Percentiles rank a stretch among this genome's conserved stretches.
Conservation (phyloP, 2,113 vertebrate species). For the Balaenoptera acutorostrata region DNA sequence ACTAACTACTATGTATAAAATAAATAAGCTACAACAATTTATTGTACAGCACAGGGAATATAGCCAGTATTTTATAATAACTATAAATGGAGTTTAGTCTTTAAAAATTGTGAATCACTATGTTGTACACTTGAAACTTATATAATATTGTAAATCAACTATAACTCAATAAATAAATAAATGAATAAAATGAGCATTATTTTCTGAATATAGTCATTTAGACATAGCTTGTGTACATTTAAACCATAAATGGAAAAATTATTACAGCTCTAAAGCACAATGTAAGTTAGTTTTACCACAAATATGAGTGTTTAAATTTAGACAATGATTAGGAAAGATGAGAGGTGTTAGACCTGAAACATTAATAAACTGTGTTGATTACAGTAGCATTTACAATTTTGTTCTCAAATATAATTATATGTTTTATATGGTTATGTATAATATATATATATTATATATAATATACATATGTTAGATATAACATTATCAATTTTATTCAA, state of each 20-base stretch:
- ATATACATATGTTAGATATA: background rate
- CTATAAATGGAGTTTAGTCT: too few species aligned
- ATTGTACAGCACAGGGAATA: too few species aligned
- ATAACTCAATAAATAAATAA: too few species aligned
- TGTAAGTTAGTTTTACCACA: background rate
- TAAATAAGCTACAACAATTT: too few species aligned
- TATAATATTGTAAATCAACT: too few species aligned
- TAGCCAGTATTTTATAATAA: too few species aligned
- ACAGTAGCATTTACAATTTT: background rate
- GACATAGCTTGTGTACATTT: background rate
- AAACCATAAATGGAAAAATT: background rate
- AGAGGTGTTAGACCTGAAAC: background rate
- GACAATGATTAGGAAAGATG: background rate
- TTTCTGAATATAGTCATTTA: conserved; percentile 1
- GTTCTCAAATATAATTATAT: background rate
- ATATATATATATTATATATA: background rate
- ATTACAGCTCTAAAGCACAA: background rate
- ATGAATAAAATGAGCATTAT: background rate
- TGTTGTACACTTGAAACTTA: too few species aligned
- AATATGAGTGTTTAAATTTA: background rate
- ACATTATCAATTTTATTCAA: background rate
- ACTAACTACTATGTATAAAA: too few species aligned
- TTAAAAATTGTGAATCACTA: too few species aligned
- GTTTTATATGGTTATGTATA: background rate
- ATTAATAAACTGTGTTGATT: background rate